These are phyloP conservation scores for Deladenus siricidicola DNA, from an alignment of 2,888 invertebrate species.

Conservation along the genomic window DNA sequence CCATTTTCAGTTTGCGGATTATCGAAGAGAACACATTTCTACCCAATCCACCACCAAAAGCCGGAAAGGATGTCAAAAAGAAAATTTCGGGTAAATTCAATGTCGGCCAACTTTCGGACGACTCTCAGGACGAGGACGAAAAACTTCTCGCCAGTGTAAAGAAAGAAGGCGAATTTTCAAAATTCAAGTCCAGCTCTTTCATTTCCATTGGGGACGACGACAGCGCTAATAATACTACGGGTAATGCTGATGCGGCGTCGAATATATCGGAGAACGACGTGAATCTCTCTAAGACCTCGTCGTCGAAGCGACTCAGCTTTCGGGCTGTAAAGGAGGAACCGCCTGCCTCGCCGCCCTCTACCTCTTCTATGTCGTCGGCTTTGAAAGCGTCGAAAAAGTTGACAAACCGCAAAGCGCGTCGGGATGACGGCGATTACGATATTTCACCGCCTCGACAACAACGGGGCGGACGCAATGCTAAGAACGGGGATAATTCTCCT, in stretches of 20 bases:
- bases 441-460: not conserved
- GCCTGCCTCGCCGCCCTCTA: too few relatives aligned
- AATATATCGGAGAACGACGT: not conserved
- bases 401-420: too few relatives aligned
- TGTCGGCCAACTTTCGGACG: constrained; percentile 1
- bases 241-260: not conserved
- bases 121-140: constrained; percentile 18
- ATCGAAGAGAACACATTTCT: constrained; percentile 39
- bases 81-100: not conserved
- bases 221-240: not conserved
- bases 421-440: not conserved
- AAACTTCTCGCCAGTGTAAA: not conserved
- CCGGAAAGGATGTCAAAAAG: constrained; percentile 22
- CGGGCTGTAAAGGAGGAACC: too few relatives aligned
- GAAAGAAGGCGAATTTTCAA: constrained; percentile 4
- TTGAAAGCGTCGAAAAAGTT: too few relatives aligned
- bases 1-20: constrained; percentile 31
- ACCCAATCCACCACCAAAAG: constrained; percentile 24
- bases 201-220: constrained; percentile 10
- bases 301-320: too few relatives aligned
- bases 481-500: too few relatives aligned
- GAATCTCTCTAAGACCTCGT: not conserved
- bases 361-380: too few relatives aligned
- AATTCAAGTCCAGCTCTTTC: constrained; percentile 16
- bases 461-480: too few relatives aligned